Evolutionary conservation across 2,113 vertebrate species (phyloP), one percentile per base, ranked within the genome.

Genomic region (Solea solea): DNA sequence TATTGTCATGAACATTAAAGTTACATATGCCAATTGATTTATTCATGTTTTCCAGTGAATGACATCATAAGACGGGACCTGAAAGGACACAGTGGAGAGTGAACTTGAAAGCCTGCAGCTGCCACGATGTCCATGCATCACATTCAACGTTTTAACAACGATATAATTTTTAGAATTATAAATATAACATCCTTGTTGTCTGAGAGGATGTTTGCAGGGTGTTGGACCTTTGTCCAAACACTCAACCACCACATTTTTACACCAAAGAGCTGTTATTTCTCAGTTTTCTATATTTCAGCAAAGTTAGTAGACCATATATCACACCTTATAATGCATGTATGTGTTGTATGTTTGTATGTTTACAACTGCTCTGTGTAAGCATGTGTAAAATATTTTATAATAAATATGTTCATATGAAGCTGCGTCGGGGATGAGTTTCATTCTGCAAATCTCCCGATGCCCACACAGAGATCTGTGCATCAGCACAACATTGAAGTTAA

Each of bases 61-160:
- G 97, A 98, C 94, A 97, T 99, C 90, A 98, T 99, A 91, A 95
- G 95, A 93, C 96, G 97, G 92, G 97, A 99, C 88, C 94, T 98
- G 91, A 96, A 93, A 88, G 93, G 95, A 79, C 95, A 95, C 60
- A 84, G 92, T 81, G 93, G 89, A 92, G 94, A 92, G 76, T 95
- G 95, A 92, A 91, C 92, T 72, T 93, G 93, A 89, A 64, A 39
- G 25, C 10, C 41, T 15, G 34, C 66, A 28, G 39, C 56, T 27
- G 40, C n/a, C 8, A 12, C 45, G 57, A 59, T 9, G 50, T 50
- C 42, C 46, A 34, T 6, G 34, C 3, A 50, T 60, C 25, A 67
- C 16, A 53, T 46, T 25, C 2, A 48, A n/a, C 27, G 3, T 54
- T 54, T 62, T 46, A 59, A 40, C 9, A 41, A 63, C 8, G 44